phyloP scores from a whole-genome alignment of 2,797 vertebrate species.

The Dendrocincla fuliginosa region DNA sequence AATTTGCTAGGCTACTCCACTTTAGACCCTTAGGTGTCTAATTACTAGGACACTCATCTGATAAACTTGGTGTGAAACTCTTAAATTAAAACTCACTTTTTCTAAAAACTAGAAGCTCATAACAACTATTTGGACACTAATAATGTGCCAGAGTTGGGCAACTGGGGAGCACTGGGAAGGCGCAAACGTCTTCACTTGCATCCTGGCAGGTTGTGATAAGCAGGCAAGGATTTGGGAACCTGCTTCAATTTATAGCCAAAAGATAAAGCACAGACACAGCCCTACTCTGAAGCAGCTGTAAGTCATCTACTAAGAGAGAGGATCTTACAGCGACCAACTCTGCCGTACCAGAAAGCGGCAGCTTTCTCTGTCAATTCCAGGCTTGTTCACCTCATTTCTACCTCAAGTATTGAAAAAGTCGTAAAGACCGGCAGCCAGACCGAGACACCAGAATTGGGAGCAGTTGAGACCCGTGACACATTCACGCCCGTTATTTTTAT shows the following conservation, averaged over 20 bases:
- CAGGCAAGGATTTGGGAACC: not conserved
- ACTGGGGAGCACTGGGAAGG: rapidly evolving
- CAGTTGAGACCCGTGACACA: not conserved
- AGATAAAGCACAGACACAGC: not conserved
- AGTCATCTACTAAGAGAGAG: not conserved
- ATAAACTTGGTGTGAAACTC: not conserved
- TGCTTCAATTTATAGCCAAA: not conserved
- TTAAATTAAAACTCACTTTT: not conserved
- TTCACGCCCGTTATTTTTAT: constrained; percentile 42
- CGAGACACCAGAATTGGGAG: not conserved
- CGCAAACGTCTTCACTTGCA: not conserved
- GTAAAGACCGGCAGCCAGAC: not conserved
- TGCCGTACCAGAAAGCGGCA: not conserved
- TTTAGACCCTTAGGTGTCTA: not conserved
- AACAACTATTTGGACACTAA: not conserved
- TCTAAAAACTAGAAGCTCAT: not conserved
- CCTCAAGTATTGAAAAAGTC: not conserved
- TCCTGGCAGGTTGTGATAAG: rapidly evolving
- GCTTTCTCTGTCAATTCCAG: not conserved
- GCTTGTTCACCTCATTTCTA: not conserved
- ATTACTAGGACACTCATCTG: not conserved
- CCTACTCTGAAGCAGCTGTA: not conserved
- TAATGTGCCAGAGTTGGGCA: rapidly evolving
- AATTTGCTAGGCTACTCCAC: not conserved
- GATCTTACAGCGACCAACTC: not conserved